Evolutionary conservation across 2,797 vertebrate species (phyloP).

Genomic region (Diplodus puntazzo): DNA sequence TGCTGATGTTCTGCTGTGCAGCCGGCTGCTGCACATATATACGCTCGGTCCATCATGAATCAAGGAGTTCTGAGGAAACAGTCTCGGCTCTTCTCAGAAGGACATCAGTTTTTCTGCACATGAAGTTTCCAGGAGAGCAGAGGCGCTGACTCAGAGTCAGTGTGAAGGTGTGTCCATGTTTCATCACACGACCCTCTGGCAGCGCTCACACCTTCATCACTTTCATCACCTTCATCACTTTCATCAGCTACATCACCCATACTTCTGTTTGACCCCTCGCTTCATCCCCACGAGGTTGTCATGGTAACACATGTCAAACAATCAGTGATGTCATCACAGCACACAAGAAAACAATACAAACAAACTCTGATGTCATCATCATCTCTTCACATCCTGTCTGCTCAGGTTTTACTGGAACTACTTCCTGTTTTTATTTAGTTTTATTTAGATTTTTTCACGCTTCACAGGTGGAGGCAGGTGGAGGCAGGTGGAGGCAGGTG

Average conservation of each 20-base stretch:
- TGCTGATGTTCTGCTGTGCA: not conserved
- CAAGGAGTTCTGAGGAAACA: not conserved
- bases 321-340: too few species aligned
- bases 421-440: too few species aligned
- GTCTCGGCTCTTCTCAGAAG: conserved; percentile 14
- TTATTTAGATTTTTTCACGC: too few species aligned
- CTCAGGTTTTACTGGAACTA: too few species aligned
- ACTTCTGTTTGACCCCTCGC: too few species aligned
- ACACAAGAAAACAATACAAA: not conserved
- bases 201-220: not conserved
- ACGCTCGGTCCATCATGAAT: conserved; percentile 20
- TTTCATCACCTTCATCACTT: not conserved
- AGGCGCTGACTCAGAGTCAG: not conserved
- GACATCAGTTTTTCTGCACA: conserved; percentile 12
- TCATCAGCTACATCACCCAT: too few species aligned
- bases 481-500: too few species aligned
- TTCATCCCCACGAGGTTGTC: not conserved
- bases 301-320: not conserved
- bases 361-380: too few species aligned
- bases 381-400: too few species aligned
- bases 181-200: not conserved
- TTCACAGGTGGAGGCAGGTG: too few species aligned
- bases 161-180: not conserved
- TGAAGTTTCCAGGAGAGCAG: not conserved
- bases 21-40: conserved; percentile 43